phyloP scores from a whole-genome alignment of 2,888 invertebrate genomes.

The Parochlus steinenii region DNA sequence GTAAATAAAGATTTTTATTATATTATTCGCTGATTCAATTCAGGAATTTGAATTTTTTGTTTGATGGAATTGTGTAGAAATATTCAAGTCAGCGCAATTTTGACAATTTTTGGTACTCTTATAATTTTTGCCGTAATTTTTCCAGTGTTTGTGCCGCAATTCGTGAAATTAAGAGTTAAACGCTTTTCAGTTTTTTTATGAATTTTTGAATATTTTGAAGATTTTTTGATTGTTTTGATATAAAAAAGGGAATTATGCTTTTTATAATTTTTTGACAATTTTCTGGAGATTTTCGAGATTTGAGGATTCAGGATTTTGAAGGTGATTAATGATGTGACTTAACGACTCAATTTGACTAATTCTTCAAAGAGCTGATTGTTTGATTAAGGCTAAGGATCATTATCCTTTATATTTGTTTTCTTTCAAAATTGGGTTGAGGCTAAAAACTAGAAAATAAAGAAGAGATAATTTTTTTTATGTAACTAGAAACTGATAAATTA shows the following conservation, averaged over 20 bases:
- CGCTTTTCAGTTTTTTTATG: constrained; percentile 2
- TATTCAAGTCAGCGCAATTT: neutral
- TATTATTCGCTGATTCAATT: constrained; percentile 1
- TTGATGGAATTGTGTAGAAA: neutral
- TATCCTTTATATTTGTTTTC: no score
- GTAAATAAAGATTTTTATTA: constrained; percentile 5
- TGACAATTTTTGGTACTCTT: neutral
- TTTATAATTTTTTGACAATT: neutral
- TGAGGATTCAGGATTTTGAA: no score
- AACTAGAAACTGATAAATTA: no score
- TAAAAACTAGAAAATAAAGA: no score
- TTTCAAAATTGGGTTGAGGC: no score
- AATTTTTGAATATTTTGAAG: no score
- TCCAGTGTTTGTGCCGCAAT: neutral
- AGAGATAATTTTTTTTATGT: no score
- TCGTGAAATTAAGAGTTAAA: constrained; percentile 12
- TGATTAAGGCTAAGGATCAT: no score
- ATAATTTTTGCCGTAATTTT: neutral
- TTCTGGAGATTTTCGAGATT: no score
- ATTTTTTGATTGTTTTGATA: neutral
- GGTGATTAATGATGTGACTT: no score
- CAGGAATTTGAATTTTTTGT: neutral
- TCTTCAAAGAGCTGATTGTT: no score
- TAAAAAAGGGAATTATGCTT: neutral
- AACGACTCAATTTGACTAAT: no score